Conservation (phyloP, 2,797 vertebrate species). For the Acridotheres tristis region DNA sequence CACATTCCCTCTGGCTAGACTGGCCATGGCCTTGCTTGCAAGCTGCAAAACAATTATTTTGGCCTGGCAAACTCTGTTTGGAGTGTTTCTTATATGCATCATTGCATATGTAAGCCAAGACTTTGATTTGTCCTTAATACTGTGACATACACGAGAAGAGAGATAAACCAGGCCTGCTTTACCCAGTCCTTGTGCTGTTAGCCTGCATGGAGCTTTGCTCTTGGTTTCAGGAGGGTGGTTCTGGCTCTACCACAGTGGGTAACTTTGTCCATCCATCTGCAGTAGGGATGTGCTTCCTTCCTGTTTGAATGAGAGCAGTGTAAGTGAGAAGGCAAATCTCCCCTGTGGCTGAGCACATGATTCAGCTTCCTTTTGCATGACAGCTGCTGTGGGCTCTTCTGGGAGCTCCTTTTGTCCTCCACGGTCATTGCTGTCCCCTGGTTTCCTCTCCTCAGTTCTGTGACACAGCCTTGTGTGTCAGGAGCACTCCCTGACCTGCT, state of each 20-base stretch:
- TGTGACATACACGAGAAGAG: background rate
- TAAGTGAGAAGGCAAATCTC: background rate
- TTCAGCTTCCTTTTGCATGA: background rate
- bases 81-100: background rate
- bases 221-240: background rate
- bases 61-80: background rate
- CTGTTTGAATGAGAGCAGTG: background rate
- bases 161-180: background rate
- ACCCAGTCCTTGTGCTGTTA: background rate
- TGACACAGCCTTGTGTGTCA: accelerated
- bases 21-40: background rate
- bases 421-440: background rate
- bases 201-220: background rate
- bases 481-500: background rate
- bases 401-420: background rate
- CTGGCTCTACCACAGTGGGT: accelerated
- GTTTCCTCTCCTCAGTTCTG: background rate
- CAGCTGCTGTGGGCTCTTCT: background rate
- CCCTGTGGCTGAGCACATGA: background rate
- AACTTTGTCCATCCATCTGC: background rate
- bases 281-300: background rate
- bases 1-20: background rate
- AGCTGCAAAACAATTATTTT: background rate
- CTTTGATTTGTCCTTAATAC: background rate
- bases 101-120: background rate